Conservation (phyloP, 2,113 vertebrate species). For the Lasiurus cinereus region DNA sequence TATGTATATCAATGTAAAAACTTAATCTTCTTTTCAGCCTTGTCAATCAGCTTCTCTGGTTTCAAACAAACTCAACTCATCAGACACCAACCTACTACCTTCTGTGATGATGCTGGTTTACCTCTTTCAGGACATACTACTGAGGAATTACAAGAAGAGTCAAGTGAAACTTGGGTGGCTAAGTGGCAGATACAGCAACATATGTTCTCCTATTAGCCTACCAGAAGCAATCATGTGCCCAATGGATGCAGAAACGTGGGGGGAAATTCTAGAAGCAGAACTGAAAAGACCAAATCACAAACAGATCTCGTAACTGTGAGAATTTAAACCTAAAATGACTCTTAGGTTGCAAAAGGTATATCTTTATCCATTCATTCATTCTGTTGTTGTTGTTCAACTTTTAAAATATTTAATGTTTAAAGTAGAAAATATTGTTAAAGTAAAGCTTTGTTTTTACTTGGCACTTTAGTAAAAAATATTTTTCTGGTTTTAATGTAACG, state of each 20-base stretch:
- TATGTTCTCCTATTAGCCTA: constrained; percentile 88
- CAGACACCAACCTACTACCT: neutral
- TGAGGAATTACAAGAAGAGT: constrained; percentile 93
- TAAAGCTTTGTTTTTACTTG: constrained; percentile 74
- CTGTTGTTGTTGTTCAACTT: constrained; percentile 33
- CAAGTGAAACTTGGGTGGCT: constrained; percentile 93
- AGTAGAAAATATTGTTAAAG: neutral
- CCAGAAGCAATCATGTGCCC: constrained; percentile 90
- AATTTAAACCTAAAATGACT: constrained; percentile 49
- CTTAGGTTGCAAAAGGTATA: neutral
- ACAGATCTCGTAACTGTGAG: neutral
- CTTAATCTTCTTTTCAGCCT: neutral
- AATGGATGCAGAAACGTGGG: constrained; percentile 93
- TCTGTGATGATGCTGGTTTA: constrained; percentile 6
- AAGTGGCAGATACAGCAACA: constrained; percentile 91
- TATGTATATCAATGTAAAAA: neutral
- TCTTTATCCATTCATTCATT: neutral
- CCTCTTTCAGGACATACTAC: constrained; percentile 87
- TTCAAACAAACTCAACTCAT: constrained; percentile 30
- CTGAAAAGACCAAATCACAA: constrained; percentile 86
- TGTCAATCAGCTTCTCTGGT: constrained; percentile 12
- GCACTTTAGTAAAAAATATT: constrained; percentile 76
- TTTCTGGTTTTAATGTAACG: constrained; percentile 68
- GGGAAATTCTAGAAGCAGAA: constrained; percentile 95
- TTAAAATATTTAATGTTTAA: constrained; percentile 48